phyloP scores from a whole-genome alignment of 2,113 vertebrate species.

The Chionomys nivalis region DNA sequence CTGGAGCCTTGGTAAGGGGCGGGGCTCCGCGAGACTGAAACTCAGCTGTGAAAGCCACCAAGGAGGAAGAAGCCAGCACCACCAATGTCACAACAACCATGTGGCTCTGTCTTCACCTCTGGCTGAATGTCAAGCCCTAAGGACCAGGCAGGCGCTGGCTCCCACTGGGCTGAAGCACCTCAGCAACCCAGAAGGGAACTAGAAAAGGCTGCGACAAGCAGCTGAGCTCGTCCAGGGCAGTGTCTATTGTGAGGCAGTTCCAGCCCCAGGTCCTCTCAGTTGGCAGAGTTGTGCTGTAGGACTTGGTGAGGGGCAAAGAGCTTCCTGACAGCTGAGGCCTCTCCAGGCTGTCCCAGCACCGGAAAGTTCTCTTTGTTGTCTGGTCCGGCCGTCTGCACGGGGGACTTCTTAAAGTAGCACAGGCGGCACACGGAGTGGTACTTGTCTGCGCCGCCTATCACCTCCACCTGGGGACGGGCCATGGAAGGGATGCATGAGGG shows the following conservation, averaged over 20 bases:
- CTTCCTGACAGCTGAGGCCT: slow-evolving; percentile 80
- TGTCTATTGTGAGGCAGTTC: neutral
- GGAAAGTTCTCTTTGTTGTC: slow-evolving; percentile 92
- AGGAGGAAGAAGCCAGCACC: slow-evolving; percentile 2
- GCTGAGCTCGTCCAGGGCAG: too few relatives aligned
- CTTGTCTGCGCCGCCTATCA: slow-evolving; percentile 96
- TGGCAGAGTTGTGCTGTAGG: neutral
- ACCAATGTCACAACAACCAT: neutral
- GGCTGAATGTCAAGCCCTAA: neutral
- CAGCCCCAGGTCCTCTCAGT: neutral
- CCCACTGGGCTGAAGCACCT: neutral
- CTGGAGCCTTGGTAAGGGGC: accelerated
- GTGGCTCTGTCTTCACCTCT: neutral
- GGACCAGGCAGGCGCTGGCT: neutral
- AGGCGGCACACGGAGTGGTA: slow-evolving; percentile 94
- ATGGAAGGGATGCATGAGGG: too few relatives aligned
- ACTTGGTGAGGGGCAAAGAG: slow-evolving; percentile 86
- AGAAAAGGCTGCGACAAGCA: neutral
- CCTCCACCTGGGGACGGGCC: slow-evolving; percentile 90
- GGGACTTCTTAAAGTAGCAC: slow-evolving; percentile 89
- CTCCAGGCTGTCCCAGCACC: slow-evolving; percentile 71
- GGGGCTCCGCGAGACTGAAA: slow-evolving; percentile 44
- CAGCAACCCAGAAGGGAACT: neutral
- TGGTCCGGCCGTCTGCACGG: accelerated
- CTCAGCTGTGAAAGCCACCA: slow-evolving; percentile 20